A percentile compares a stretch with the other conserved stretches of the same genome.
Conservation (phyloP, 1,140 invertebrate genomes). For the Drosophila tsacasi region DNA sequence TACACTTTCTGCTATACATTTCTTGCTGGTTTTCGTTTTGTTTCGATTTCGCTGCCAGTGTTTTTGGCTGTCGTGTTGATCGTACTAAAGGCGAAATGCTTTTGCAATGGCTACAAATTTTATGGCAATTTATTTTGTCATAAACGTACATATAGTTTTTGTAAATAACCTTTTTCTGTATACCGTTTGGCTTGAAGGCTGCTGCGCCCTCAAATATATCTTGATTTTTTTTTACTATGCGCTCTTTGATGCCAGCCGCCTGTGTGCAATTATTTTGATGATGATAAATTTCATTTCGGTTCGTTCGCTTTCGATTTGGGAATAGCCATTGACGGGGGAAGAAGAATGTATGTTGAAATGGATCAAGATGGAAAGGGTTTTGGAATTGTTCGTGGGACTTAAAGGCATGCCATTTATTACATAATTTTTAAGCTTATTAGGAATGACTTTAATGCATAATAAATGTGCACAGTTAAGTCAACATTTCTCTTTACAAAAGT, state of each 20-base stretch:
- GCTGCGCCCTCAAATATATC: constrained; percentile 50
- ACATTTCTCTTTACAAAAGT: neutral
- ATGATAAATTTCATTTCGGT: constrained; percentile 57
- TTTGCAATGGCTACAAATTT: constrained; percentile 68
- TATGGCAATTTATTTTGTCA: constrained; percentile 81
- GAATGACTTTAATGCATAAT: neutral
- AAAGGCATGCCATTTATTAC: neutral
- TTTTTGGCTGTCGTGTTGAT: constrained; percentile 29
- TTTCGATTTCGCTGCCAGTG: constrained; percentile 23
- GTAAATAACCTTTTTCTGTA: constrained; percentile 45
- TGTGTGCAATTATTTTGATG: constrained; percentile 67
- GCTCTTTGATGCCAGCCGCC: constrained; percentile 68
- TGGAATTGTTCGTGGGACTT: neutral
- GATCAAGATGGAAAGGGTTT: constrained; percentile 35
- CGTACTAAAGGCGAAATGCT: constrained; percentile 72
- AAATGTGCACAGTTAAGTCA: neutral
- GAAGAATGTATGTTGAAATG: constrained; percentile 20
- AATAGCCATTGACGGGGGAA: constrained; percentile 19
- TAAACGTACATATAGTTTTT: constrained; percentile 65
- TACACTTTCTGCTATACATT: constrained; percentile 55
- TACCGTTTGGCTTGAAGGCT: constrained; percentile 47
- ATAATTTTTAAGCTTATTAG: neutral
- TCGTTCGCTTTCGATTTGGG: constrained; percentile 48
- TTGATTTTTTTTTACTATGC: constrained; percentile 22
- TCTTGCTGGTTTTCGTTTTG: constrained; percentile 44